phyloP scores from a whole-genome alignment of 2,113 vertebrate species.

The Leptodactylus fuscus region DNA sequence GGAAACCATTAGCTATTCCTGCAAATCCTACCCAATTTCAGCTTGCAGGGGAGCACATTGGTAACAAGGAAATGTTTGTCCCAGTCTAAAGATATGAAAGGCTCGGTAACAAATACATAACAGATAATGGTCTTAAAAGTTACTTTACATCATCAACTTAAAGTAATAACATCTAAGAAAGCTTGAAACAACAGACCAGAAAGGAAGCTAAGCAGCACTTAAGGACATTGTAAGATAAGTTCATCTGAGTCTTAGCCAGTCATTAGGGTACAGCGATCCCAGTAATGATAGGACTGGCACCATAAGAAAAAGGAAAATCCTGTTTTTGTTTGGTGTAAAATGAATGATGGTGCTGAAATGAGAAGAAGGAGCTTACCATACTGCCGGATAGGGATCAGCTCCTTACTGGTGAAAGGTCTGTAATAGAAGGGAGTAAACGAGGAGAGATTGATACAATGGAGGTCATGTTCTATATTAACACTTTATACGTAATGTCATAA shows the following conservation, averaged over 20 bases:
- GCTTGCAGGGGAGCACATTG: too few species aligned
- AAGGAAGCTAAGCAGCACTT: slow-evolving; percentile 1
- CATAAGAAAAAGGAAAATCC: slow-evolving; percentile 35
- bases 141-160: neutral
- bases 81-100: too few species aligned
- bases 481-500: too few species aligned
- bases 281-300: neutral
- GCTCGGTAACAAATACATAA: too few species aligned
- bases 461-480: too few species aligned
- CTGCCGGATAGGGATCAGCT: neutral
- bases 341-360: slow-evolving; percentile 15
- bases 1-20: too few species aligned
- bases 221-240: neutral
- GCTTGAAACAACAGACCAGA: neutral
- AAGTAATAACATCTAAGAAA: neutral
- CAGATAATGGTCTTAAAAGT: neutral
- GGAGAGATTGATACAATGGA: too few species aligned
- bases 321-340: slow-evolving; percentile 38
- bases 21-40: too few species aligned
- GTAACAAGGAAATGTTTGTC: too few species aligned
- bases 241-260: neutral
- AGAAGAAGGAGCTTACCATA: neutral
- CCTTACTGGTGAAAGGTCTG: slow-evolving; percentile 2
- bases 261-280: neutral
- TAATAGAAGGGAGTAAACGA: neutral